phyloP scores from a whole-genome alignment of 2,797 vertebrate genomes.

The Micrastur ruficollis region DNA sequence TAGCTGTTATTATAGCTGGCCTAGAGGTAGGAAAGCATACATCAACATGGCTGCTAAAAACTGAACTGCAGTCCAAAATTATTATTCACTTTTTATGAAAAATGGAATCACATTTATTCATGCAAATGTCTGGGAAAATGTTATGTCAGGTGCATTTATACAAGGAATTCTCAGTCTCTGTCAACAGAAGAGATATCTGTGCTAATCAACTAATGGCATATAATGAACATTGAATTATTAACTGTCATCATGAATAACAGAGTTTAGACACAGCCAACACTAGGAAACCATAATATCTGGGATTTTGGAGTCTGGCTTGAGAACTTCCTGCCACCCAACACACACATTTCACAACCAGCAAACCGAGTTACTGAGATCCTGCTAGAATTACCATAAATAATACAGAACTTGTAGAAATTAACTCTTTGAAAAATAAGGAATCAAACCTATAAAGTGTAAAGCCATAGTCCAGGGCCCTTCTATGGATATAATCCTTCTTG shows the following conservation, averaged over 20 bases:
- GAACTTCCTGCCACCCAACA: background rate
- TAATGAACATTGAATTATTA: background rate
- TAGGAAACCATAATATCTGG: background rate
- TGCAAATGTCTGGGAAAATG: background rate
- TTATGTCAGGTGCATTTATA: background rate
- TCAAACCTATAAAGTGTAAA: background rate
- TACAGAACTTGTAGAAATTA: background rate
- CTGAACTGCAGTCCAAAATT: background rate
- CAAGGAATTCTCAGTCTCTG: background rate
- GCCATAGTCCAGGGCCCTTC: rapidly evolving
- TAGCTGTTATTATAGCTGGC: background rate
- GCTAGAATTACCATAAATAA: background rate
- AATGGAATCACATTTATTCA: background rate
- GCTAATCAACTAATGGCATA: background rate
- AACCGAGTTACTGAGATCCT: background rate
- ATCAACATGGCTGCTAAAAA: background rate
- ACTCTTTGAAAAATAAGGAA: background rate
- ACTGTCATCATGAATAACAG: background rate
- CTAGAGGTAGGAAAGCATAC: background rate
- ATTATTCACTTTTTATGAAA: background rate
- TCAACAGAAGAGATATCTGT: background rate
- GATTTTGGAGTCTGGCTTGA: background rate
- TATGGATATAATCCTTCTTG: background rate
- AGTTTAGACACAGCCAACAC: background rate
- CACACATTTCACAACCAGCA: background rate